phyloP scores from a whole-genome alignment of 1,140 invertebrate genomes.

The Drosophila nasuta region DNA sequence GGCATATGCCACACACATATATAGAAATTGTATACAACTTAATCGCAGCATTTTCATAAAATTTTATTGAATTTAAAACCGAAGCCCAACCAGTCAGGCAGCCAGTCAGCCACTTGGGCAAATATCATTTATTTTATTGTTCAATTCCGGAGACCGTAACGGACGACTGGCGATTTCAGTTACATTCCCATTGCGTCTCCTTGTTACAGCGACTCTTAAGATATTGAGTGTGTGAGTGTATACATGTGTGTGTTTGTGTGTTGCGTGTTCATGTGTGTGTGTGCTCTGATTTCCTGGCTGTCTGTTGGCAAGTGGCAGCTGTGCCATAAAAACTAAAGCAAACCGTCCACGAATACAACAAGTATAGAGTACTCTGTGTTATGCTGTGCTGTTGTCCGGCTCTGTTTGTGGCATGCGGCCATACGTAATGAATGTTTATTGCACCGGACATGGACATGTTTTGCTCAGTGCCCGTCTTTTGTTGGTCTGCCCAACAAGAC shows the following conservation, averaged over 20 bases:
- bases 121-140: conserved; percentile 84
- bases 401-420: conserved; percentile 78
- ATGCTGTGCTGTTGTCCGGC: conserved; percentile 36
- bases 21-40: conserved; percentile 52
- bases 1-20: neutral
- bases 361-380: neutral
- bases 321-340: conserved; percentile 75
- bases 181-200: conserved; percentile 55
- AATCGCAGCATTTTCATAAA: conserved; percentile 82
- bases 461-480: conserved; percentile 59
- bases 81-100: conserved; percentile 39
- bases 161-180: conserved; percentile 59
- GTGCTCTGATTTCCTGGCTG: conserved; percentile 72
- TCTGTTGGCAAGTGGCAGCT: conserved; percentile 76
- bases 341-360: conserved; percentile 4
- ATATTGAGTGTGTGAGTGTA: conserved; percentile 22
- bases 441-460: conserved; percentile 81
- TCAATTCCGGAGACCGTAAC: conserved; percentile 71
- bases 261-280: neutral
- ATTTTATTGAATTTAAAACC: conserved; percentile 83
- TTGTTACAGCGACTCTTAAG: conserved; percentile 35
- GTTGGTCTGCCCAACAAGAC: conserved; percentile 63
- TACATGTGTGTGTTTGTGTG: conserved; percentile 23
- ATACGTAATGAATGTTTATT: conserved; percentile 83
- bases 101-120: conserved; percentile 67